Percentiles rank a stretch among this genome's conserved stretches.
phyloP scores from a whole-genome alignment of 2,888 invertebrate species.

The Tipula unca region DNA sequence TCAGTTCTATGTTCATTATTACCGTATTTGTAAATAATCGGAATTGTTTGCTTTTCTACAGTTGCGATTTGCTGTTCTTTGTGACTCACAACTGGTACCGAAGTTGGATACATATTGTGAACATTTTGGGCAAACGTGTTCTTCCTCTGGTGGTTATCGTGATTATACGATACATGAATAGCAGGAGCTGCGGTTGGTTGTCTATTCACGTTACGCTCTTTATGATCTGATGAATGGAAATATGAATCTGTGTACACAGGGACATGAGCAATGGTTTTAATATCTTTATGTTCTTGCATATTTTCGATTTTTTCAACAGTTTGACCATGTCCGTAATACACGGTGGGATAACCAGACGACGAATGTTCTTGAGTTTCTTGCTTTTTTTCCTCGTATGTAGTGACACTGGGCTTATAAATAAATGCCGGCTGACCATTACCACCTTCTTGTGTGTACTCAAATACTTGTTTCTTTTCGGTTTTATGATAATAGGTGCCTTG shows the following conservation, averaged over 20 bases:
- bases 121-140: neutral
- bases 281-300: conserved; percentile 30
- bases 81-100: neutral
- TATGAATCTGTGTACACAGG: conserved; percentile 23
- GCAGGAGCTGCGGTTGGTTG: neutral
- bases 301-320: conserved; percentile 23
- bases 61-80: neutral
- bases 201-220: neutral
- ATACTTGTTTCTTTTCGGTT: conserved; percentile 21
- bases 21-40: neutral
- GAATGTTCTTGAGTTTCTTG: neutral
- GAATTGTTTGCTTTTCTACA: neutral
- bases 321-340: neutral
- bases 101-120: neutral
- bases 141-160: neutral
- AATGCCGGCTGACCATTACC: conserved; percentile 21
- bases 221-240: neutral
- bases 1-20: neutral
- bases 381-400: neutral
- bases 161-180: neutral
- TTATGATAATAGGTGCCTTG: conserved; percentile 21
- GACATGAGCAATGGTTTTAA: conserved; percentile 34
- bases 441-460: conserved; percentile 20
- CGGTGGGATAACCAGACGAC: neutral
- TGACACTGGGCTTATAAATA: neutral